Evolutionary conservation across 2,888 invertebrate species (phyloP), one percentile per base, ranked within the genome.

Genomic region (Lamellibrachia columna): DNA sequence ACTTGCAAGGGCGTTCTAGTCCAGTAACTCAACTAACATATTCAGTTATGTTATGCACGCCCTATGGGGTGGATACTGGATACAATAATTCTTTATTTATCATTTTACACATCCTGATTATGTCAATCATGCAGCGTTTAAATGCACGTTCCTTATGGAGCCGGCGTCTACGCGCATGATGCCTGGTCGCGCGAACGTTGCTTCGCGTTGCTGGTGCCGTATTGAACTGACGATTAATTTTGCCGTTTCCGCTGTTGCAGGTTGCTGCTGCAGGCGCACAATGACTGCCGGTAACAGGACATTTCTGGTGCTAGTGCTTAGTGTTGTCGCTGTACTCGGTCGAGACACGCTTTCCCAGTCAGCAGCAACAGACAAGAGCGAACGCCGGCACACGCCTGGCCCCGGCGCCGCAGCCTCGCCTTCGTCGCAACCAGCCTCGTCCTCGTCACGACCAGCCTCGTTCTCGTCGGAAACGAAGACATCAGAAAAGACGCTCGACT

Each of bases 251-350:
- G 53, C 7, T 91, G 7, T 40, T 90, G 52, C 11, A 53, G 91
- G 53, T 91, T 60, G 55, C 60, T 92, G 55, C 52, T 11, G 60
- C 90, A 91, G 92, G 91, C 91, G 91, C 92, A 92, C 92, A 53
- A 92, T 92, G 92, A 92, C 60, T 91, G 75, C 91, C 53, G 91
- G 91, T 55, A 60, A 91, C 90, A 28, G 90, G 90, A 91, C 55
- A 91, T 91, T 92, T 52, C 53, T 92, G 91, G 90, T 92, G 92
- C 92, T 92, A 75, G 91, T 91, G 53, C 91, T 92, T 90, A 90
- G 92, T 91, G 92, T 92, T 91, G 92, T 92, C 91, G 91, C 28
- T 40, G 75, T 75, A 75, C 75, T 75, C 75, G 75, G 75, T 75
- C 75, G 75, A 75, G 75, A 75, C 75, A 75, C 75, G 75, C 75